Conservation (phyloP, 2,888 invertebrate genomes). For the Drosophila rellima region DNA sequence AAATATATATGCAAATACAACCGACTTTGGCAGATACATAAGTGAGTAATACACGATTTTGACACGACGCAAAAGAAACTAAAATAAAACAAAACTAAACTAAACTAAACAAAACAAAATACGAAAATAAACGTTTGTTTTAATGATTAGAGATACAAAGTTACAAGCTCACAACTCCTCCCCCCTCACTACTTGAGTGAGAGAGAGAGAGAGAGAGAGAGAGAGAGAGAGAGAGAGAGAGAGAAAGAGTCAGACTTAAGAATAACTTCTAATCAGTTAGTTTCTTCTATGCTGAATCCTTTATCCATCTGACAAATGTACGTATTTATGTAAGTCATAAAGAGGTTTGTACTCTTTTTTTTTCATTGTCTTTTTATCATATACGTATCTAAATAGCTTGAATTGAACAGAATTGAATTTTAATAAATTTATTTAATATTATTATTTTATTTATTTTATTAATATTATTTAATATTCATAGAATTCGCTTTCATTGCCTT, state of each 20-base stretch:
- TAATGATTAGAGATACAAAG: slow-evolving; percentile 36
- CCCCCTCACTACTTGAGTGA: neutral
- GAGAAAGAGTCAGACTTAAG: neutral
- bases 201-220: neutral
- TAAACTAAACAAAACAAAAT: slow-evolving; percentile 1
- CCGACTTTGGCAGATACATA: slow-evolving; percentile 30
- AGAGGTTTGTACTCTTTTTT: too few species aligned
- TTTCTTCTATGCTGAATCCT: neutral
- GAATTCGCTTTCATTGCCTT: too few species aligned
- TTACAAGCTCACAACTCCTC: slow-evolving; percentile 16
- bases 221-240: neutral
- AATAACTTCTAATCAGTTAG: neutral
- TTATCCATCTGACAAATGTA: neutral
- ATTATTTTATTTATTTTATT: too few species aligned
- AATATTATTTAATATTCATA: too few species aligned
- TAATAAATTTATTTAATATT: too few species aligned
- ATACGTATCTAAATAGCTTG: too few species aligned
- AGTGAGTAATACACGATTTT: slow-evolving; percentile 52
- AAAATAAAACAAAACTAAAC: slow-evolving; percentile 3
- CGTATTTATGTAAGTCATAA: too few species aligned
- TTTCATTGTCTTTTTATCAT: too few species aligned
- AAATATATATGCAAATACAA: slow-evolving; percentile 25
- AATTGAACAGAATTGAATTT: too few species aligned
- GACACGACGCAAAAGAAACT: slow-evolving; percentile 24
- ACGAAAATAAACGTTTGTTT: slow-evolving; percentile 32